A percentile compares a stretch with the other conserved stretches of the same genome.
Evolutionary conservation across 2,888 invertebrate genomes (phyloP).

Genomic region (Anthrax anthrax): DNA sequence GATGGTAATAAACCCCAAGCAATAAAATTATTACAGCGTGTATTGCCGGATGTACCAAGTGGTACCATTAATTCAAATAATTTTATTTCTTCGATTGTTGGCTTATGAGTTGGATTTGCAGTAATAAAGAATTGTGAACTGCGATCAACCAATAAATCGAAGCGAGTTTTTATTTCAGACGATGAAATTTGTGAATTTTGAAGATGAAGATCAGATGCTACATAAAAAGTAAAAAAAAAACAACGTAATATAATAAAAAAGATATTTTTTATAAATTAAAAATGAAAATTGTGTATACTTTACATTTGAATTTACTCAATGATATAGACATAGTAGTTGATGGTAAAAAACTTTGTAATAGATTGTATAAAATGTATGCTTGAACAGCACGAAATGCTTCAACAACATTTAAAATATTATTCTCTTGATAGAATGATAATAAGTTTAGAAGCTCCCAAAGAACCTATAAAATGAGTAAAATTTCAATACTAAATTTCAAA

Average conservation of each 20-base stretch:
- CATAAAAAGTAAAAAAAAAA: not conserved
- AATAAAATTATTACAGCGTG: constrained; percentile 29
- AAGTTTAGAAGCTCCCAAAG: constrained; percentile 33
- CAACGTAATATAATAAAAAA: too few relatives aligned
- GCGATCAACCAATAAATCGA: constrained; percentile 30
- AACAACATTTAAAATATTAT: constrained; percentile 22
- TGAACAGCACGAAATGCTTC: constrained; percentile 27
- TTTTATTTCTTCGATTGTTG: constrained; percentile 24
- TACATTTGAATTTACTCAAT: constrained; percentile 18
- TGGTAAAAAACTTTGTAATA: constrained; percentile 19
- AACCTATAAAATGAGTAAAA: constrained; percentile 16
- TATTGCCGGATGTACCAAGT: constrained; percentile 26
- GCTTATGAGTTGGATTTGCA: constrained; percentile 20
- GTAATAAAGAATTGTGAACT: constrained; percentile 30
- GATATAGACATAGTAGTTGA: not conserved
- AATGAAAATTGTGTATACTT: not conserved
- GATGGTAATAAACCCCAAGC: constrained; percentile 32
- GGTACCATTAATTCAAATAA: constrained; percentile 27
- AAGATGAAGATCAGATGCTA: constrained; percentile 8
- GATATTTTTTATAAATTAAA: not conserved
- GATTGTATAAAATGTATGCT: constrained; percentile 24
- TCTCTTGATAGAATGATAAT: constrained; percentile 27
- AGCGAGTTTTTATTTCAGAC: constrained; percentile 26
- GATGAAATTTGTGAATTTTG: constrained; percentile 21
- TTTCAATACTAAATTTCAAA: not conserved